Percentiles rank a stretch among this genome's conserved stretches.
Evolutionary conservation across 2,797 vertebrate genomes (phyloP).

Genomic region (Ammospiza maritima): DNA sequence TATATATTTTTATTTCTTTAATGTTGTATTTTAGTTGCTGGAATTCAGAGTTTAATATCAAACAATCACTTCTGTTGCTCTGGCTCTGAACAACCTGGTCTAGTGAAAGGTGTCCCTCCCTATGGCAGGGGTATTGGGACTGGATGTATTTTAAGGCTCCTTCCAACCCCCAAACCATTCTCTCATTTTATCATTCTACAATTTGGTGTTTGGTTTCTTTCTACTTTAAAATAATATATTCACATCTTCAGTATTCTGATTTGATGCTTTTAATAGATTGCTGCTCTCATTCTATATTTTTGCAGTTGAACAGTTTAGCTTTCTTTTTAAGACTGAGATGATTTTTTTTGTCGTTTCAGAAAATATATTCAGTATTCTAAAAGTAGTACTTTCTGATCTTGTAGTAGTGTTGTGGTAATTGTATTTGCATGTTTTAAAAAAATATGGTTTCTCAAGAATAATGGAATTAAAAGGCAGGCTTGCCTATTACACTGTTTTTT

Average conservation of each 20-base stretch:
- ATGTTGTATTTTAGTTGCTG: background rate
- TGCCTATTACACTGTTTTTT: background rate
- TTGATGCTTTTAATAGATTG: background rate
- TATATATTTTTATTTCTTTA: background rate
- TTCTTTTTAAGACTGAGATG: background rate
- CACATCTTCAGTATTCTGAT: background rate
- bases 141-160: background rate
- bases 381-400: background rate
- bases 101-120: background rate
- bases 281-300: background rate
- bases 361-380: background rate
- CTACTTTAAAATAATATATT: background rate
- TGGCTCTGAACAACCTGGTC: background rate
- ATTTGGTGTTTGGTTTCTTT: background rate
- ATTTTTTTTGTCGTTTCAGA: background rate
- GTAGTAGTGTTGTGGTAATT: background rate
- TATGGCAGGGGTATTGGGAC: accelerated
- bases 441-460: background rate
- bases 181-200: background rate
- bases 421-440: background rate
- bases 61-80: background rate
- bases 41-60: background rate
- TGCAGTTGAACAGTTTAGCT: background rate
- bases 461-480: background rate
- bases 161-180: background rate